Evolutionary conservation across 2,888 invertebrate species (phyloP).

Genomic region (Tenthredo scrophulariae): DNA sequence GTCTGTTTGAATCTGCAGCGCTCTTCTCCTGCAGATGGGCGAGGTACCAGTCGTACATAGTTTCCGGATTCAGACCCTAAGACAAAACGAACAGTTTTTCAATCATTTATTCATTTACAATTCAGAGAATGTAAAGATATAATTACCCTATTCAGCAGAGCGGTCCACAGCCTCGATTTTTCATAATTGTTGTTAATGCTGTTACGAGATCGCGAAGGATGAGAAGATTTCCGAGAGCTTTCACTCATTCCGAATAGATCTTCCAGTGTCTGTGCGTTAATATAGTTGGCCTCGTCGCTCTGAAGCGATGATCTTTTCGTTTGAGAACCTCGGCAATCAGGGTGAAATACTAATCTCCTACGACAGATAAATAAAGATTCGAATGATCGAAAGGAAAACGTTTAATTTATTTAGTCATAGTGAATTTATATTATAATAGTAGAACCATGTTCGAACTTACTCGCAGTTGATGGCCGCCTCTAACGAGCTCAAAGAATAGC

Average conservation of each 20-base stretch:
- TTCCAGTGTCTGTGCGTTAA: conserved; percentile 26
- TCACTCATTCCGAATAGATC: conserved; percentile 42
- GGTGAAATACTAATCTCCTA: conserved; percentile 67
- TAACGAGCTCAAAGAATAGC: conserved; percentile 59
- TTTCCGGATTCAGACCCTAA: conserved; percentile 61
- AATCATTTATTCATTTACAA: neutral
- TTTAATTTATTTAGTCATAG: neutral
- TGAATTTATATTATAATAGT: neutral
- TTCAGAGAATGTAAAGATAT: neutral
- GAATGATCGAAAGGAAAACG: neutral
- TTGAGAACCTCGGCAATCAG: conserved; percentile 64
- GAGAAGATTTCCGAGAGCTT: conserved; percentile 17
- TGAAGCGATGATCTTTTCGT: conserved; percentile 59
- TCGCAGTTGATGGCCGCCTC: conserved; percentile 60
- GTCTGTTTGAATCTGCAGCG: conserved; percentile 55
- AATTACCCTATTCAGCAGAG: conserved; percentile 50
- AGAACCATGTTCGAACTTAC: conserved; percentile 57
- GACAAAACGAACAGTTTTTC: neutral
- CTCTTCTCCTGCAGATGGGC: conserved; percentile 57
- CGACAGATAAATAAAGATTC: conserved; percentile 45
- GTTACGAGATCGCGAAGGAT: conserved; percentile 37
- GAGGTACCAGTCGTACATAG: conserved; percentile 62
- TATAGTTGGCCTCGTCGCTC: conserved; percentile 26
- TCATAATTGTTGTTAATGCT: conserved; percentile 37
- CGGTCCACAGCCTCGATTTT: conserved; percentile 57